Evolutionary conservation across 64 coral and sea anemone genomes (phyloP), one percentile per base, ranked within the genome.

Genomic region (Dendrophyllia cribrosa): DNA sequence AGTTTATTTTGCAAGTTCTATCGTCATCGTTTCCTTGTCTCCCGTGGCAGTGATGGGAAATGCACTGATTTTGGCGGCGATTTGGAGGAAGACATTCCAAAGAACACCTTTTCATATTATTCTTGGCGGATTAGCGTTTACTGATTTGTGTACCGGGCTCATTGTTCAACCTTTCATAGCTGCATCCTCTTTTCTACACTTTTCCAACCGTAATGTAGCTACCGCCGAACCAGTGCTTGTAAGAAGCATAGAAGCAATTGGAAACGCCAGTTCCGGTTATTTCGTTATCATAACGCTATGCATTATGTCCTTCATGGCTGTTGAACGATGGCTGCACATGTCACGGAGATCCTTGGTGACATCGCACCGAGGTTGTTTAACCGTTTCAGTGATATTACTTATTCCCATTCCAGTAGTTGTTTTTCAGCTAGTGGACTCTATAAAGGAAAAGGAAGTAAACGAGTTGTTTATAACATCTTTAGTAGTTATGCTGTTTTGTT

Each of bases 261-360:
- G 19, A 6, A n/a, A 3, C 0, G 1, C 15, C 51, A 55, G 75
- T 55, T 9, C 20, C 6, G 4, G 10, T 13, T 53, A 55, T 12
- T 56, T 77, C 9, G 4, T 52, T 9, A 4, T 1, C 3, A 10
- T 23, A 15, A 77, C 75, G 0, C 0, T 77, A 23, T 19, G 21
- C 22, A 7, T 55, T 4, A 11, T 52, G 8, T 6, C 61, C 14
- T 19, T 64, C 17, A 46, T 69, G 43, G 50, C 80, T 47, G 49
- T 84, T 67, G 43, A 84, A 67, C 16, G 80, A 15, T 84, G 80
- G 45, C 60, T 84, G 44, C 47, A 51, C 43, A 68, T 84, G 80
- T 13, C 17, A 3, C 62, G 60, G 48, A 16, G 60, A 44, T 84
- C 45, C 11, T 67, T 67, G 17, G 20, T 66, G 62, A 66, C 80